A percentile compares a stretch with the other conserved stretches of the same genome.
Evolutionary conservation across 2,888 invertebrate species (phyloP).

Genomic region (Halictus quadricinctus): DNA sequence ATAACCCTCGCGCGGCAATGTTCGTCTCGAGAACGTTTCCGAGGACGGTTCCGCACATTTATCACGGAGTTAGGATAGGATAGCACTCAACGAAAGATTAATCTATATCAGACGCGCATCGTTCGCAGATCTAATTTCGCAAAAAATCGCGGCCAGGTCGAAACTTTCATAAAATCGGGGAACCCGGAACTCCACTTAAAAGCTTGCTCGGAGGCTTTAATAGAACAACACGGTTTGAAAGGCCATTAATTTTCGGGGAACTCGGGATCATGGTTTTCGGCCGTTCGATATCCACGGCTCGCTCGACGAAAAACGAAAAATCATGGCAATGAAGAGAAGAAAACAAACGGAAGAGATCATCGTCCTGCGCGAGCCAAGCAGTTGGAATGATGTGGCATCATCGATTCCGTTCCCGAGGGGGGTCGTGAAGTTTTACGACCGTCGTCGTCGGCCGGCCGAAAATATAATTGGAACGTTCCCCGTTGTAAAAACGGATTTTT

Average conservation of each 20-base stretch:
- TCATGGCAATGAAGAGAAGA: background rate
- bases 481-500: conserved; percentile 33
- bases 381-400: conserved; percentile 41
- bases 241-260: conserved; percentile 30
- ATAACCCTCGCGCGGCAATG: background rate
- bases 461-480: conserved; percentile 46
- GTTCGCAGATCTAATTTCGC: conserved; percentile 20
- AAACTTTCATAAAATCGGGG: conserved; percentile 32
- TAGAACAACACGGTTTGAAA: conserved; percentile 17
- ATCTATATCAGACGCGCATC: conserved; percentile 34
- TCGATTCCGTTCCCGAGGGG: conserved; percentile 14
- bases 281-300: background rate
- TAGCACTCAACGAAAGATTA: conserved; percentile 37
- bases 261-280: conserved; percentile 13
- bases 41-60: background rate
- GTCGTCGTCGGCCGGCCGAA: conserved; percentile 14
- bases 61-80: background rate
- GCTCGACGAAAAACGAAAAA: background rate
- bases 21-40: background rate
- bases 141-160: conserved; percentile 24
- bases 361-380: conserved; percentile 23
- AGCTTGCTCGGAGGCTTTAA: conserved; percentile 1
- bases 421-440: conserved; percentile 36
- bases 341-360: conserved; percentile 7
- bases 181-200: conserved; percentile 33